These are phyloP conservation scores for Noctua janthina DNA, from an alignment of 2,888 invertebrate species.

Conservation along the genomic window DNA sequence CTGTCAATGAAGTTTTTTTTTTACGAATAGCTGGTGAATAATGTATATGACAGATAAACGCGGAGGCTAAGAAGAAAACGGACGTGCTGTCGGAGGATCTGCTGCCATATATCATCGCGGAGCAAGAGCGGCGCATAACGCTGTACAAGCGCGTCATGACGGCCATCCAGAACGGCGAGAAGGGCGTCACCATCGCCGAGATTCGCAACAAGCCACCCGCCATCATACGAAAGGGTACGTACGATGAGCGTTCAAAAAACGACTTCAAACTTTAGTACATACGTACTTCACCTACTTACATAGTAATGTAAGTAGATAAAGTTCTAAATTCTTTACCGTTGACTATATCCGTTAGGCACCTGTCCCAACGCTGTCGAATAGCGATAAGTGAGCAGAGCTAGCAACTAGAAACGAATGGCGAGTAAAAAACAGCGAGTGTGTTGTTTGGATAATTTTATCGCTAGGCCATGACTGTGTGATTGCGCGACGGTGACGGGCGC, in stretches of 20 bases:
- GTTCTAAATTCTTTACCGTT: too few relatives aligned
- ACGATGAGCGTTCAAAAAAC: neutral
- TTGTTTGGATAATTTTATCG: too few relatives aligned
- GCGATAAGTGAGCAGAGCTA: too few relatives aligned
- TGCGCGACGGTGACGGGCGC: too few relatives aligned
- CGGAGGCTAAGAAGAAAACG: conserved; percentile 87
- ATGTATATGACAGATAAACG: conserved; percentile 80
- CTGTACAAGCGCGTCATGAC: conserved; percentile 86
- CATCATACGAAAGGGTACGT: conserved; percentile 85
- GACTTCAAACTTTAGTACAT: neutral
- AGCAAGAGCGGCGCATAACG: conserved; percentile 84
- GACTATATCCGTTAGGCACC: too few relatives aligned
- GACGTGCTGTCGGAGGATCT: conserved; percentile 86
- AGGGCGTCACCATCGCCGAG: conserved; percentile 86
- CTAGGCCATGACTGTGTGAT: too few relatives aligned
- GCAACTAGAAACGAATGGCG: too few relatives aligned
- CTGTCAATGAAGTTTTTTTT: neutral
- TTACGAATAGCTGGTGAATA: neutral
- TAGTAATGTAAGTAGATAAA: too few relatives aligned
- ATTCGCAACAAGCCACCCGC: conserved; percentile 84
- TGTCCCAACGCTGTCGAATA: too few relatives aligned
- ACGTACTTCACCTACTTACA: too few relatives aligned
- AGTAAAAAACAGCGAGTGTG: too few relatives aligned
- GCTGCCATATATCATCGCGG: conserved; percentile 86
- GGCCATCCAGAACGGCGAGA: conserved; percentile 86